phyloP scores from a whole-genome alignment of 1,140 invertebrate species.

The Tenebrio molitor region DNA sequence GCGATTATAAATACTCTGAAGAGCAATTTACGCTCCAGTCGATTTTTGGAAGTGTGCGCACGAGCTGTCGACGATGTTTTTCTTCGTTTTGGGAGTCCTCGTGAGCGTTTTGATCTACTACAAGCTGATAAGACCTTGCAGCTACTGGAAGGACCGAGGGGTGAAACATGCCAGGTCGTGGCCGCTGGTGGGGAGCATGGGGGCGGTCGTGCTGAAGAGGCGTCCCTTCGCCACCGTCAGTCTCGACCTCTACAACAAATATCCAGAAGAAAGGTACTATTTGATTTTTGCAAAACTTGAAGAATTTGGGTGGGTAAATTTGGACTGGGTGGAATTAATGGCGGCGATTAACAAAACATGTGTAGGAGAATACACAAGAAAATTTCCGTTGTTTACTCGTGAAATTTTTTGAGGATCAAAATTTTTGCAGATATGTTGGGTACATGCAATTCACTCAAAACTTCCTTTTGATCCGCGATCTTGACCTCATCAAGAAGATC shows the following conservation, averaged over 20 bases:
- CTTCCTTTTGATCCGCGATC: conserved; percentile 70
- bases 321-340: too few species aligned
- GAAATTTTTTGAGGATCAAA: too few species aligned
- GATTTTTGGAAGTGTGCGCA: background rate
- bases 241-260: background rate
- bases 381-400: too few species aligned
- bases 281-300: too few species aligned
- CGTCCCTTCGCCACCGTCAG: background rate
- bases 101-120: background rate
- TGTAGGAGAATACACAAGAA: too few species aligned
- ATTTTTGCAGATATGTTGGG: background rate
- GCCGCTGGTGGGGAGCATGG: conserved; percentile 6
- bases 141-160: background rate
- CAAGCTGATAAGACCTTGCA: background rate
- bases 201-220: background rate
- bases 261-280: background rate
- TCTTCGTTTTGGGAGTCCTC: background rate
- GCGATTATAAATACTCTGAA: background rate
- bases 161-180: background rate
- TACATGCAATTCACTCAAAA: conserved; percentile 67
- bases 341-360: too few species aligned
- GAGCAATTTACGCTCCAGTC: background rate
- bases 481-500: conserved; percentile 65
- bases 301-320: too few species aligned
- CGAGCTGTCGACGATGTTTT: background rate